Evolutionary conservation across 2,113 vertebrate species (phyloP).

Genomic region (Ptychochromis oligacanthus): DNA sequence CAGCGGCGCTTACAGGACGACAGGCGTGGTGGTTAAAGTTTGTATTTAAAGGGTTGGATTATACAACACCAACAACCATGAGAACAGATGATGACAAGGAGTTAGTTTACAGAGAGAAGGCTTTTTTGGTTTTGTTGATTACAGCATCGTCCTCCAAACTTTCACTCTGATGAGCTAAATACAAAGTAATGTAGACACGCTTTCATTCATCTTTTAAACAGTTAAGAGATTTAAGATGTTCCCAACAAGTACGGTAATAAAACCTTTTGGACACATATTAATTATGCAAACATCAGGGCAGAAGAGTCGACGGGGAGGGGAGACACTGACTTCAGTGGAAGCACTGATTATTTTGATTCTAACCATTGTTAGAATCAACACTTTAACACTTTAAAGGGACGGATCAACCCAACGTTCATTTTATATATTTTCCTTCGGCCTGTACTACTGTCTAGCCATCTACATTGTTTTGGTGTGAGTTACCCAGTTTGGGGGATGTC

Average conservation of each 20-base stretch:
- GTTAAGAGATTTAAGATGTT: conserved; percentile 42
- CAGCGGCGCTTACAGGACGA: conserved; percentile 44
- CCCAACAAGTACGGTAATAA: conserved; percentile 33
- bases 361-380: conserved; percentile 26
- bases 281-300: conserved; percentile 43
- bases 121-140: conserved; percentile 77
- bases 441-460: background rate
- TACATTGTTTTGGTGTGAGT: background rate
- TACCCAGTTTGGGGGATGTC: no score
- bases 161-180: conserved; percentile 61
- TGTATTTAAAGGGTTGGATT: conserved; percentile 74
- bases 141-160: conserved; percentile 56
- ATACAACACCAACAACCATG: conserved; percentile 62
- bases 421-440: background rate
- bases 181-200: conserved; percentile 63
- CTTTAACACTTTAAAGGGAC: conserved; percentile 10
- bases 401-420: background rate
- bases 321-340: conserved; percentile 45
- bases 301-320: conserved; percentile 34
- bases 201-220: conserved; percentile 56
- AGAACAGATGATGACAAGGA: conserved; percentile 61
- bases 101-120: conserved; percentile 74
- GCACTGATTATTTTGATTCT: conserved; percentile 44
- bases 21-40: conserved; percentile 37
- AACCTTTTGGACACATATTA: conserved; percentile 38